phyloP scores from a whole-genome alignment of 2,888 invertebrate genomes.

The Drosophila quinaria region DNA sequence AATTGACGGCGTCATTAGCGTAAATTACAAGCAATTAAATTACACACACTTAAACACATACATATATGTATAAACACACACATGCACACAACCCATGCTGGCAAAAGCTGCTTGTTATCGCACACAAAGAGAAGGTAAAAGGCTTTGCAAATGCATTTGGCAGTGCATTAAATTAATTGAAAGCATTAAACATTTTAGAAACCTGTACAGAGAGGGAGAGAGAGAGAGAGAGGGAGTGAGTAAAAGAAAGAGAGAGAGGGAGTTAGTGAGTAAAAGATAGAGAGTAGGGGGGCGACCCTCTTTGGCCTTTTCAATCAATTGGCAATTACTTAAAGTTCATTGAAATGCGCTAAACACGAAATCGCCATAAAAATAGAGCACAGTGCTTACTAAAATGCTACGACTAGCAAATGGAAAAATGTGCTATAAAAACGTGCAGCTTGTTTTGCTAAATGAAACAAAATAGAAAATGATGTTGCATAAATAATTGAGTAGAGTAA shows the following conservation, averaged over 20 bases:
- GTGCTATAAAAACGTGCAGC: constrained; percentile 62
- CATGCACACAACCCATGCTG: constrained; percentile 17
- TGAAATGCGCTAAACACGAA: constrained; percentile 76
- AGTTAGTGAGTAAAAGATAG: background rate
- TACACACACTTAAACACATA: constrained; percentile 35
- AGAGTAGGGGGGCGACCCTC: constrained; percentile 6
- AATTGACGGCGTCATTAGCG: constrained; percentile 72
- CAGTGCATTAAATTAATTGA: constrained; percentile 78
- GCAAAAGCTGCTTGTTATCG: constrained; percentile 50
- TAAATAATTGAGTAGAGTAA: constrained; percentile 72
- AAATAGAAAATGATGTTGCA: constrained; percentile 76
- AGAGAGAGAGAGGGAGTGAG: background rate
- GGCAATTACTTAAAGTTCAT: constrained; percentile 81
- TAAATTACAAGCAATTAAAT: constrained; percentile 79
- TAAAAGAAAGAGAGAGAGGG: background rate
- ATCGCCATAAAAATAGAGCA: constrained; percentile 72
- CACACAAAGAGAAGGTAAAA: background rate
- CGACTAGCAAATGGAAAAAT: constrained; percentile 40
- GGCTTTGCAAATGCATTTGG: constrained; percentile 44
- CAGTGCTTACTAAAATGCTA: constrained; percentile 26
- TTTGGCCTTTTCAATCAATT: constrained; percentile 76
- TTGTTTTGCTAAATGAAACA: constrained; percentile 44
- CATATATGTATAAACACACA: constrained; percentile 26
- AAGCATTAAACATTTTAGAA: constrained; percentile 75
- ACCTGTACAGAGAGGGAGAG: constrained; percentile 40